phyloP scores from a whole-genome alignment of 1,140 invertebrate genomes.

The Psix sp. region DNA sequence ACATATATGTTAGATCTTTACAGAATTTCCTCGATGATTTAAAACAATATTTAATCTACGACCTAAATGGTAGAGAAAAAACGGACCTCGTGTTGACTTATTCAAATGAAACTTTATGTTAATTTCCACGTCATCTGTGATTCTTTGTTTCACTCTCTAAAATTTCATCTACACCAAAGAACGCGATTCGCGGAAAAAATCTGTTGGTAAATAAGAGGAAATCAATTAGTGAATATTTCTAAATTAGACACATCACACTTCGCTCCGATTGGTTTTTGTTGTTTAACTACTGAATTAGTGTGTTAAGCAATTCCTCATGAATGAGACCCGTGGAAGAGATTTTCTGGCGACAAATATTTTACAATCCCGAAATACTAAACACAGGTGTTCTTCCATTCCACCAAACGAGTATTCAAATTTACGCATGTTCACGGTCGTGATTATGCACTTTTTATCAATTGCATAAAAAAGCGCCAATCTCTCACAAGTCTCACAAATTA shows the following conservation, averaged over 20 bases:
- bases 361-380: background rate
- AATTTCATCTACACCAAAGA: constrained; percentile 13
- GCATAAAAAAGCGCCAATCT: too few relatives aligned
- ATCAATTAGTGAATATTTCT: too few relatives aligned
- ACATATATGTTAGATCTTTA: too few relatives aligned
- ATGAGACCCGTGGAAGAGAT: background rate
- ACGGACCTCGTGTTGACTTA: constrained; percentile 11
- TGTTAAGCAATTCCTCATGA: background rate
- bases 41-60: background rate
- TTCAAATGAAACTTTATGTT: constrained; percentile 21
- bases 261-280: too few relatives aligned
- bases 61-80: constrained; percentile 14
- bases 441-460: too few relatives aligned
- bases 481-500: too few relatives aligned
- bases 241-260: too few relatives aligned
- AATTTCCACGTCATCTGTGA: constrained; percentile 3
- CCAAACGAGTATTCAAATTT: too few relatives aligned
- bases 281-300: background rate
- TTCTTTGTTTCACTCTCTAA: constrained; percentile 4
- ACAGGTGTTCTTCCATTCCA: too few relatives aligned
- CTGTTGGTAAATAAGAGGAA: constrained; percentile 2
- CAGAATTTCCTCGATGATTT: too few relatives aligned
- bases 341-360: background rate
- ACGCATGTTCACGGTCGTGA: too few relatives aligned
- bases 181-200: constrained; percentile 3